Conservation (phyloP, 2,113 vertebrate species). For the Canis aureus region DNA sequence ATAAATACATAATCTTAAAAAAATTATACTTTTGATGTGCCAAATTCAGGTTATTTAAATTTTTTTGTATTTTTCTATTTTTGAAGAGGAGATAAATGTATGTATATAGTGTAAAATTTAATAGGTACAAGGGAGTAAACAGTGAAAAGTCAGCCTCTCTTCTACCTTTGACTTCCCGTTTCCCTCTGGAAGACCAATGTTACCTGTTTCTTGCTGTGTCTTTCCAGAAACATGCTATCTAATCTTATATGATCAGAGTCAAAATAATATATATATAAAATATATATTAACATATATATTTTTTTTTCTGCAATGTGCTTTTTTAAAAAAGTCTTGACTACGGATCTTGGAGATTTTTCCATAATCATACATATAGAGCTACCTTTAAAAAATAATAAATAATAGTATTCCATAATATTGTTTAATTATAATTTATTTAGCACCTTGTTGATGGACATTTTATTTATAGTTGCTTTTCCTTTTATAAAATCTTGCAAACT, state of each 20-base stretch:
- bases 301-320: neutral
- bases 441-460: neutral
- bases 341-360: neutral
- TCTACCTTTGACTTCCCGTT: neutral
- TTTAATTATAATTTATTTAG: conserved; percentile 37
- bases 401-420: neutral
- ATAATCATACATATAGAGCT: neutral
- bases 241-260: neutral
- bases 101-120: neutral
- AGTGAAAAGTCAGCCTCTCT: neutral
- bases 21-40: neutral
- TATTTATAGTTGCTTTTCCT: neutral
- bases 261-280: neutral
- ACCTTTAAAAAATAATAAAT: neutral
- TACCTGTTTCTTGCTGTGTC: neutral
- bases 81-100: neutral
- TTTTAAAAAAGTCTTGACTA: neutral
- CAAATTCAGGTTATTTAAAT: neutral
- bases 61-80: neutral
- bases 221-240: neutral
- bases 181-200: neutral
- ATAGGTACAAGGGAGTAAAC: neutral
- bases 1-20: neutral
- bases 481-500: neutral
- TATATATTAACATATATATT: too few species aligned